phyloP scores from a whole-genome alignment of 1,140 invertebrate genomes.

The Solenopsis invicta region DNA sequence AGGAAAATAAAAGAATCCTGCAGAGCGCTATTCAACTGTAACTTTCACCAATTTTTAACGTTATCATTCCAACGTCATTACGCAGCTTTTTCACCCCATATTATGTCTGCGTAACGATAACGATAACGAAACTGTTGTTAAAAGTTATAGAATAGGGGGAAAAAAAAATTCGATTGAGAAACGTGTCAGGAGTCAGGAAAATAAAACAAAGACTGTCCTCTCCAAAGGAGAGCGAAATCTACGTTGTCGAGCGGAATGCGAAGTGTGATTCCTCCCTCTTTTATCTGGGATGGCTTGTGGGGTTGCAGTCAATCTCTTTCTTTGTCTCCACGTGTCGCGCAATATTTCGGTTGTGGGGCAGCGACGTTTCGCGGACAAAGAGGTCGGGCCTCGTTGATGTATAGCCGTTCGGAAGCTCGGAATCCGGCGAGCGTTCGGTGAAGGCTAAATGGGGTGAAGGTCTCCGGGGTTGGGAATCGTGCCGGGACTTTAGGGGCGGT shows the following conservation, averaged over 20 bases:
- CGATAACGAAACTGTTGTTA: too few species aligned
- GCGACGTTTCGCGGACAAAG: constrained; percentile 70
- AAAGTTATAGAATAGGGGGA: too few species aligned
- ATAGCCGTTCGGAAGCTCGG: constrained; percentile 75
- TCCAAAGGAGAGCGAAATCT: not conserved
- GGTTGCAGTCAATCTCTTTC: constrained; percentile 38
- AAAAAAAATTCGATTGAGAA: not conserved
- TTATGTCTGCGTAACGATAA: too few species aligned
- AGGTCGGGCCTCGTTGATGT: constrained; percentile 59
- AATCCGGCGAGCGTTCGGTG: constrained; percentile 85
- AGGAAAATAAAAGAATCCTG: not conserved
- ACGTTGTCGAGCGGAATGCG: not conserved
- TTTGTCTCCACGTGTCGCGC: constrained; percentile 57
- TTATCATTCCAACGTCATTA: too few species aligned
- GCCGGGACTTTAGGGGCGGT: constrained; percentile 65
- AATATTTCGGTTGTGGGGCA: constrained; percentile 50
- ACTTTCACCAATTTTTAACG: too few species aligned
- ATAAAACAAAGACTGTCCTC: not conserved
- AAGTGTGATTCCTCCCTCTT: not conserved
- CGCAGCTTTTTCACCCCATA: too few species aligned
- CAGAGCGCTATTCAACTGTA: too few species aligned
- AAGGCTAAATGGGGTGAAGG: constrained; percentile 87
- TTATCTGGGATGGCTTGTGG: not conserved
- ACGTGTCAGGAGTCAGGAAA: not conserved
- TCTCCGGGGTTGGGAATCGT: constrained; percentile 79